phyloP scores from a whole-genome alignment of 2,113 vertebrate genomes.

The Nothocercus julius region DNA sequence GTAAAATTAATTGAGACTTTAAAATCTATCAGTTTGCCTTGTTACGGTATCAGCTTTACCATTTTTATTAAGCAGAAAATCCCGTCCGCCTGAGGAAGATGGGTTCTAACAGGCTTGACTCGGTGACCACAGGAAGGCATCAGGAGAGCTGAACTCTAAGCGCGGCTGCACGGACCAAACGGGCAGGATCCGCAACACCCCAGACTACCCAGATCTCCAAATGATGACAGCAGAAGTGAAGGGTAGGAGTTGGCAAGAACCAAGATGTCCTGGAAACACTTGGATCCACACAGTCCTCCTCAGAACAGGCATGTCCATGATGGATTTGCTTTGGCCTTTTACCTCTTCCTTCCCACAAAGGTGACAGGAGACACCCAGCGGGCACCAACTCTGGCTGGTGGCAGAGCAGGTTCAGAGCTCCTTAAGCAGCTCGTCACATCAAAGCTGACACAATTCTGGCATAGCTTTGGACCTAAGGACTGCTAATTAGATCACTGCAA shows the following conservation, averaged over 20 bases:
- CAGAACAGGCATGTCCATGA: background rate
- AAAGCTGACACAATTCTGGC: background rate
- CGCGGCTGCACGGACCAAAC: fast-evolving
- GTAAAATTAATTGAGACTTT: background rate
- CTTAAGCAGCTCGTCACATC: background rate
- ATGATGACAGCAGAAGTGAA: fast-evolving
- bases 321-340: fast-evolving
- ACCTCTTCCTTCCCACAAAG: background rate
- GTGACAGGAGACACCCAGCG: background rate
- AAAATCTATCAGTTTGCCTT: background rate
- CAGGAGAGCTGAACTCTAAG: background rate
- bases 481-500: background rate
- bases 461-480: background rate
- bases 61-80: background rate
- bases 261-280: no score
- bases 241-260: background rate
- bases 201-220: background rate
- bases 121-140: fast-evolving
- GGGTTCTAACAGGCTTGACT: background rate
- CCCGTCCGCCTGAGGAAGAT: no score
- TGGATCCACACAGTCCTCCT: fast-evolving
- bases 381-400: background rate
- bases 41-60: no score
- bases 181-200: background rate
- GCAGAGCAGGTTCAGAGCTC: background rate